Base-by-base conservation (phyloP, 2,888 invertebrate genomes). In the Tetranychus piercei region DNA sequence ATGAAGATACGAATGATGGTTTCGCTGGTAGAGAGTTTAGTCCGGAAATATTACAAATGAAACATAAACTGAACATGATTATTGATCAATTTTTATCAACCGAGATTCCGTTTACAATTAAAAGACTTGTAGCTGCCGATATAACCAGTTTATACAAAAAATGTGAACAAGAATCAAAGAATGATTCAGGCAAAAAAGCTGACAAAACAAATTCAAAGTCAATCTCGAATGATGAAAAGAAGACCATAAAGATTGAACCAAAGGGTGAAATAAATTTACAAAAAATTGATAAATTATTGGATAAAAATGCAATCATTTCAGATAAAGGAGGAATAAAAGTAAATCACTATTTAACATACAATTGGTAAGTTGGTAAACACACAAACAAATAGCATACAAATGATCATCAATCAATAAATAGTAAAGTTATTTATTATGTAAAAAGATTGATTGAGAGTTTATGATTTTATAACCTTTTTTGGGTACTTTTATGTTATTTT, bases 41-140 rank as follows among this genome's bases (percentile, higher is more conserved):
- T 74, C 80, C 80, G 18, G 79, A 80, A 77, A 80, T 81, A 6
- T 75, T 78, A 44, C 79, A 80, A 77, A 78, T 81, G 72, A 81
- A 81, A 77, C 78, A 79, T 43, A 76, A 80, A 34, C 78, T 83
- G 65, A 81, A 81, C 55, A 78, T 79, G 65, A 82, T 81, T 76
- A 80, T 83, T 77, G 78, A 81, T 15, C 80, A 81, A 76, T 83
- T 82, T 79, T 79, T 83, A 45, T 79, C 81, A 74, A 80, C 80
- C 55, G 88, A 90, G 81, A 86, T 91, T 0, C 86, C 87, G 72
- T 94, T 92, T 81, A 89, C 91, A 0, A 83, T 94, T 7, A 89
- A 90, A 79, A 85, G 94, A 70, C 83, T 95, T 6, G 81, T 94
- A 74, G 88, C 91, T 0, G 94, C 91, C 1, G 94, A 95, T 83